phyloP scores from a whole-genome alignment of 2,797 vertebrate genomes.

The Sebastes variabilis region DNA sequence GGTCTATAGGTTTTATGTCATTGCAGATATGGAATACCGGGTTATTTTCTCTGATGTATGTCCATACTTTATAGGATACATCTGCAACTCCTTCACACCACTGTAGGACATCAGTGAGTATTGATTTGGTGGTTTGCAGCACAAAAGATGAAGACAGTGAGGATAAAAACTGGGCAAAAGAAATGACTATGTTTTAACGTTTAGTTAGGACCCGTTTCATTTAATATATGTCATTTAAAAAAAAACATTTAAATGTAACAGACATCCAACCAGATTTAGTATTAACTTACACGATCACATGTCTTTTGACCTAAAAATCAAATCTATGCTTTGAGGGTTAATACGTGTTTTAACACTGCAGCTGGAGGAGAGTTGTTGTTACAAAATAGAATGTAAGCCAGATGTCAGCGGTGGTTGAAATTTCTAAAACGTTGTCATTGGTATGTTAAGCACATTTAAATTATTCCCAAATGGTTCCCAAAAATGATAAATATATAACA shows the following conservation, averaged over 20 bases:
- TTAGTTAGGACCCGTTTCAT: background rate
- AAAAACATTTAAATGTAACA: too few relatives aligned
- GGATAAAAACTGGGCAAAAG: background rate
- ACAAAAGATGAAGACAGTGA: background rate
- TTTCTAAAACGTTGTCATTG: too few relatives aligned
- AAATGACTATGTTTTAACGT: rapidly evolving
- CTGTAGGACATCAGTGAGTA: background rate
- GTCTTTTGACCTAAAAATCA: too few relatives aligned
- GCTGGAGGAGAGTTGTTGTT: too few relatives aligned
- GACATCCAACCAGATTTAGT: too few relatives aligned
- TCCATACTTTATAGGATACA: background rate
- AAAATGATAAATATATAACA: background rate
- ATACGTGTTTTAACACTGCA: background rate
- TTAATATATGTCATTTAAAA: too few relatives aligned
- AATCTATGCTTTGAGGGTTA: too few relatives aligned
- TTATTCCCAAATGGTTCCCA: background rate
- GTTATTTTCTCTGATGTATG: background rate
- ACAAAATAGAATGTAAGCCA: too few relatives aligned
- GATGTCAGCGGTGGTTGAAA: too few relatives aligned
- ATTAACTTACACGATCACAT: too few relatives aligned
- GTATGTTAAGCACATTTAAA: background rate
- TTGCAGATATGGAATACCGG: background rate
- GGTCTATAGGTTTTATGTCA: background rate
- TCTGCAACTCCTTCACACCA: background rate
- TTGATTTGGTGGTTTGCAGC: background rate